Conservation (phyloP, 2,797 vertebrate species). For the Lycodopsis pacificus region DNA sequence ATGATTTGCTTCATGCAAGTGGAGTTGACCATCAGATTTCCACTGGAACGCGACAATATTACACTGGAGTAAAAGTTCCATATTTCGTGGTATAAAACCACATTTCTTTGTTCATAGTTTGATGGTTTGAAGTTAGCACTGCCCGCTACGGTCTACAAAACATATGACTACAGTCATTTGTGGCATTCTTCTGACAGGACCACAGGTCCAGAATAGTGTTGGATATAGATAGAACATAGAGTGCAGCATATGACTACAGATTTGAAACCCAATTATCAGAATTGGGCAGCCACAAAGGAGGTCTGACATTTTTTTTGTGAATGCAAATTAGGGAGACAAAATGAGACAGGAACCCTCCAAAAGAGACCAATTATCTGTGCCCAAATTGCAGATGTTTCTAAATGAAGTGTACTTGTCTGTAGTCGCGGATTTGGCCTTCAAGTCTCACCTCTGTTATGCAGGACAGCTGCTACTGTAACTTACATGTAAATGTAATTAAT, state of each 20-base stretch:
- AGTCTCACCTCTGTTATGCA: not conserved
- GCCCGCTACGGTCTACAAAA: not conserved
- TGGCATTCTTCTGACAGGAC: not conserved
- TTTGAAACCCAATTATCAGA: conserved; percentile 30
- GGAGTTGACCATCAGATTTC: conserved; percentile 3
- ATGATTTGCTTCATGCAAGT: conserved; percentile 22
- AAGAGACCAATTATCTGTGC: conserved; percentile 43
- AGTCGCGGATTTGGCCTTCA: not conserved
- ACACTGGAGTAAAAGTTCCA: not conserved
- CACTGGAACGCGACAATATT: not conserved
- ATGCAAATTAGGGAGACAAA: conserved; percentile 10
- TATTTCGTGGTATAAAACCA: not conserved
- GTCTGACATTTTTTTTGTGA: not conserved
- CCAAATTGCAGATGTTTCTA: conserved; percentile 16
- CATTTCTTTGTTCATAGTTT: not conserved
- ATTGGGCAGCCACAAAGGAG: not conserved
- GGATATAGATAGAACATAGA: not conserved
- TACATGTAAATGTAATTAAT: not conserved
- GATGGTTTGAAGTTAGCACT: not conserved
- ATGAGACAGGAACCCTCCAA: conserved; percentile 5
- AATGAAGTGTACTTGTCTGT: not conserved
- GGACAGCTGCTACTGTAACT: not conserved
- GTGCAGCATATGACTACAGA: not conserved
- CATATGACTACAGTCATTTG: not conserved
- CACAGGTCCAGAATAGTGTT: not conserved